Conservation (phyloP, 2,113 vertebrate genomes). For the Sylvia atricapilla region DNA sequence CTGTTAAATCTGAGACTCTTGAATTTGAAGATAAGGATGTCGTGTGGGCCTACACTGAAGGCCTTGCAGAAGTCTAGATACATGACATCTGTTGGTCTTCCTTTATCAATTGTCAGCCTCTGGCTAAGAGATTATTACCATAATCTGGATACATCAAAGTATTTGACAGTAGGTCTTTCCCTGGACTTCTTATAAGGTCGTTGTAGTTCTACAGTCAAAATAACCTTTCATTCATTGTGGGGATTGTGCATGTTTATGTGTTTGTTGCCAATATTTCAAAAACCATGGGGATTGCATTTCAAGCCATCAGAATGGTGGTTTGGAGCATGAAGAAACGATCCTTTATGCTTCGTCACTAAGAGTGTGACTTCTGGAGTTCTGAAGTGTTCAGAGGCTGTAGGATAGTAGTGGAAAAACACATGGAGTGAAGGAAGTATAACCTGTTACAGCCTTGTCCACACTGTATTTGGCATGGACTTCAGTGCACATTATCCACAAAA, state of each 20-base stretch:
- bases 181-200: background rate
- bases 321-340: background rate
- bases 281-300: background rate
- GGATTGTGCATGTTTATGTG: background rate
- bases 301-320: background rate
- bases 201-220: background rate
- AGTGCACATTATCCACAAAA: background rate
- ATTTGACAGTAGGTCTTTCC: background rate
- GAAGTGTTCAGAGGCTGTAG: background rate
- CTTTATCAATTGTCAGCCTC: background rate
- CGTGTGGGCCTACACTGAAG: background rate
- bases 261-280: background rate
- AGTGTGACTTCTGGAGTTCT: background rate
- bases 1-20: background rate
- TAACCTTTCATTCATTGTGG: background rate
- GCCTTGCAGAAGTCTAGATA: no score
- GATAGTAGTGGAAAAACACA: background rate
- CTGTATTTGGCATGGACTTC: background rate
- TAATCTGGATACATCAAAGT: background rate
- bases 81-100: background rate
- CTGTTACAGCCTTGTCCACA: background rate
- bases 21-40: background rate
- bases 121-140: background rate
- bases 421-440: background rate
- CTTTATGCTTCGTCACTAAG: background rate